Evolutionary conservation across 1,140 invertebrate species (phyloP).

Genomic region (Macrobrachium rosenbergii): DNA sequence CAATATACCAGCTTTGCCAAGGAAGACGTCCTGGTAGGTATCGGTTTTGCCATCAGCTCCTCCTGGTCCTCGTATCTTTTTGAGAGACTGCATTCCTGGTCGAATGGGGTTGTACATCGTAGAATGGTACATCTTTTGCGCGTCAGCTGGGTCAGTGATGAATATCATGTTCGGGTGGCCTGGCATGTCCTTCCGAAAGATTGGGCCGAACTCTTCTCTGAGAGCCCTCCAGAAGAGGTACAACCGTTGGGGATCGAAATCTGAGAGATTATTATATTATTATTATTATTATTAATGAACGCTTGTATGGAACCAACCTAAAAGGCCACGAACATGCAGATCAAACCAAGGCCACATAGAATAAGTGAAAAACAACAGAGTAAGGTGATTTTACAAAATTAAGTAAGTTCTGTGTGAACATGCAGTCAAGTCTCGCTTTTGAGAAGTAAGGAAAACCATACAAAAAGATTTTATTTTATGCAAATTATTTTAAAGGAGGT

Average conservation of each 20-base stretch:
- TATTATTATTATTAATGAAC: not conserved
- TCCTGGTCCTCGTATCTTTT: conserved; percentile 34
- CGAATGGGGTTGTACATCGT: conserved; percentile 49
- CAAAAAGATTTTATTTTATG: too few species aligned
- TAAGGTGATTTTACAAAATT: too few species aligned
- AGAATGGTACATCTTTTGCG: conserved; percentile 22
- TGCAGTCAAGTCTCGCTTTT: not conserved
- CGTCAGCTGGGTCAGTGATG: conserved; percentile 40
- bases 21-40: conserved; percentile 12
- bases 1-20: conserved; percentile 37
- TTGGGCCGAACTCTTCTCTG: conserved; percentile 45
- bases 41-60: conserved; percentile 25
- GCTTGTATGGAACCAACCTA: too few species aligned
- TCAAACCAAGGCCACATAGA: too few species aligned
- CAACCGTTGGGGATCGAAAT: conserved; percentile 45
- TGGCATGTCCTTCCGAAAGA: conserved; percentile 59
- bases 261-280: not conserved
- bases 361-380: too few species aligned
- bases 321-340: too few species aligned
- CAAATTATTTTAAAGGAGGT: too few species aligned
- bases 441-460: not conserved
- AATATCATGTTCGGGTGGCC: conserved; percentile 49
- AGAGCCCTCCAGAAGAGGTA: conserved; percentile 53
- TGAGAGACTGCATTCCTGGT: conserved; percentile 51
- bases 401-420: too few species aligned